phyloP scores from a whole-genome alignment of 1,140 invertebrate species.

The Halictus rubicundus region DNA sequence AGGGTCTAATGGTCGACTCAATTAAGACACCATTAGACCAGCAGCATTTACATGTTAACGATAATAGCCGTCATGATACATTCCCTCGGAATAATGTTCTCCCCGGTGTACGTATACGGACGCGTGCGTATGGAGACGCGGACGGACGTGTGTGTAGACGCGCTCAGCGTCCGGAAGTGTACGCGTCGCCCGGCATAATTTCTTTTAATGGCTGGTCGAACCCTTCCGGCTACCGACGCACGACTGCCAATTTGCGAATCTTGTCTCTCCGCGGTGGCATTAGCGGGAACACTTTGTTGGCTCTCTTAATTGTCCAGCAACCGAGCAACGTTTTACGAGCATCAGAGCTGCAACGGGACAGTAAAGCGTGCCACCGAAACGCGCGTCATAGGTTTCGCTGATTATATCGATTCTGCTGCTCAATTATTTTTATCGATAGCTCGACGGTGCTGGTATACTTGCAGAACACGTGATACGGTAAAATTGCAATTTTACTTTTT shows the following conservation, averaged over 20 bases:
- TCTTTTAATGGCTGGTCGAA: slow-evolving; percentile 31
- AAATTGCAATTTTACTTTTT: no score
- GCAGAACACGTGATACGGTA: no score
- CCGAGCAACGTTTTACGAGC: slow-evolving; percentile 1
- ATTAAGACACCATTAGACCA: slow-evolving; percentile 74
- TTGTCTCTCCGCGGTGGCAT: slow-evolving; percentile 23
- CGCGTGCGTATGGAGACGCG: no score
- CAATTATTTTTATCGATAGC: no score
- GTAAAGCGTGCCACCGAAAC: no score
- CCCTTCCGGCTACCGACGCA: slow-evolving; percentile 31
- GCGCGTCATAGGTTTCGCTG: no score
- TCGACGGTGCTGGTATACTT: no score
- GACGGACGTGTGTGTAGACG: background rate
- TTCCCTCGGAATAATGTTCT: slow-evolving; percentile 57
- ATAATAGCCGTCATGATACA: slow-evolving; percentile 73
- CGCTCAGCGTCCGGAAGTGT: slow-evolving; percentile 34
- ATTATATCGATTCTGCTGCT: no score
- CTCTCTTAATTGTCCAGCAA: background rate
- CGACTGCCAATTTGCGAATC: slow-evolving; percentile 34
- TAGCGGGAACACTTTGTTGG: slow-evolving; percentile 9
- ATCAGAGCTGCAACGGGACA: no score
- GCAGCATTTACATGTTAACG: slow-evolving; percentile 74
- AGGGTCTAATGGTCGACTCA: slow-evolving; percentile 73
- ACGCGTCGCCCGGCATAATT: slow-evolving; percentile 36
- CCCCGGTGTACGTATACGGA: background rate